Conservation (phyloP, 53 echinoderm and acorn worm genomes). For the Henricia sp. region DNA sequence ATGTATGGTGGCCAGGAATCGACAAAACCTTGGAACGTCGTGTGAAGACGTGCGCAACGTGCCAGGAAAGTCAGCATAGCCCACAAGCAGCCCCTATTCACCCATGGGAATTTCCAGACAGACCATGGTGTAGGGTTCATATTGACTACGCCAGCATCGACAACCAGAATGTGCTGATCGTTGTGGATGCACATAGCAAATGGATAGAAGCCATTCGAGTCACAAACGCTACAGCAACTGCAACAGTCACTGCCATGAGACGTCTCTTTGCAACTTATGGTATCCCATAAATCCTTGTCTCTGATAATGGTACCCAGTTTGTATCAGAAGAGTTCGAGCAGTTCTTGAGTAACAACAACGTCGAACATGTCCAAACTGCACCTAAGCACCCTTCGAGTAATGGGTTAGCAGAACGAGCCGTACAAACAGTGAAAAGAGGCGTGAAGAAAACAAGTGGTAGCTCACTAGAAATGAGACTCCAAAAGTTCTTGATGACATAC, state of each 20-base stretch:
- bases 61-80: constrained; percentile 49
- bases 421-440: constrained; percentile 60
- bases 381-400: constrained; percentile 65
- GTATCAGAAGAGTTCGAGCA: constrained; percentile 34
- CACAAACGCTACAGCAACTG: constrained; percentile 20
- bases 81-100: constrained; percentile 46
- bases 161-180: constrained; percentile 14
- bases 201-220: constrained; percentile 58
- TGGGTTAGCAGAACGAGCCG: constrained; percentile 43
- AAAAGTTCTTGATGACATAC: too few relatives aligned
- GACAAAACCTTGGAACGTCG: constrained; percentile 40
- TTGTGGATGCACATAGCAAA: constrained; percentile 44
- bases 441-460: constrained; percentile 34
- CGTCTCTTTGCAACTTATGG: constrained; percentile 69
- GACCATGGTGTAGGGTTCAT: constrained; percentile 38
- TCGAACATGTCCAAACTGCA: constrained; percentile 50
- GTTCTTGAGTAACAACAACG: constrained; percentile 21
- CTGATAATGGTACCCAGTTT: constrained; percentile 22
- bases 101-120: constrained; percentile 70
- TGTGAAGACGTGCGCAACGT: constrained; percentile 30
- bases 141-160: constrained; percentile 27
- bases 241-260: constrained; percentile 36
- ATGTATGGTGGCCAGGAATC: constrained; percentile 64
- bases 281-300: too few relatives aligned
- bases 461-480: too few relatives aligned